These are phyloP conservation scores for Trichacis sp. DNA, from an alignment of 2,888 invertebrate species.

Conservation along the genomic window DNA sequence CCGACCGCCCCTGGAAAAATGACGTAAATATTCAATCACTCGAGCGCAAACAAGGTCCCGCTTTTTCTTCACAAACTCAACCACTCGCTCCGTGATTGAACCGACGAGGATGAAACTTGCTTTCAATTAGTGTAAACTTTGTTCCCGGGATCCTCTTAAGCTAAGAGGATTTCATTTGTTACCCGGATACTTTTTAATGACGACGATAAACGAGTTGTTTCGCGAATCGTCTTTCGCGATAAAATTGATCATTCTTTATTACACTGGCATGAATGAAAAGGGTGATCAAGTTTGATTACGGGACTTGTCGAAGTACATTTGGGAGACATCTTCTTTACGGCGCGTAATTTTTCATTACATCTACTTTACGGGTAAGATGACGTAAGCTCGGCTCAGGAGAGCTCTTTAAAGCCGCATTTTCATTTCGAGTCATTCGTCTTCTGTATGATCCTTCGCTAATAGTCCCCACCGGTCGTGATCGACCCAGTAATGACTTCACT, in stretches of 20 bases:
- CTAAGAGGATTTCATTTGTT: background rate
- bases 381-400: constrained; percentile 15
- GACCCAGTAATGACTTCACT: constrained; percentile 46
- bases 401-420: background rate
- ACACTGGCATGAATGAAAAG: background rate
- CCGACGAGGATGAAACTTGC: background rate
- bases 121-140: constrained; percentile 6
- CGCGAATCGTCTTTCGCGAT: background rate
- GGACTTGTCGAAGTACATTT: too few species aligned
- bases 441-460: constrained; percentile 33
- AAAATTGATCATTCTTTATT: background rate
- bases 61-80: constrained; percentile 11
- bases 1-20: constrained; percentile 82
- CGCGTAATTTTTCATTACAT: constrained; percentile 23
- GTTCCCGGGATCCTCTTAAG: background rate
- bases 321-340: background rate
- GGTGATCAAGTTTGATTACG: background rate
- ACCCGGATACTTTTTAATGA: background rate
- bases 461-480: constrained; percentile 42
- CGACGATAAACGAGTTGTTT: background rate
- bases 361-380: constrained; percentile 1
- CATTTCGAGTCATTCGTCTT: constrained; percentile 5
- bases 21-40: constrained; percentile 33
- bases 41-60: background rate
- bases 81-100: background rate